Evolutionary conservation across 2,797 vertebrate species (phyloP), one percentile per base, ranked within the genome.

Genomic region (Typhlichthys subterraneus): DNA sequence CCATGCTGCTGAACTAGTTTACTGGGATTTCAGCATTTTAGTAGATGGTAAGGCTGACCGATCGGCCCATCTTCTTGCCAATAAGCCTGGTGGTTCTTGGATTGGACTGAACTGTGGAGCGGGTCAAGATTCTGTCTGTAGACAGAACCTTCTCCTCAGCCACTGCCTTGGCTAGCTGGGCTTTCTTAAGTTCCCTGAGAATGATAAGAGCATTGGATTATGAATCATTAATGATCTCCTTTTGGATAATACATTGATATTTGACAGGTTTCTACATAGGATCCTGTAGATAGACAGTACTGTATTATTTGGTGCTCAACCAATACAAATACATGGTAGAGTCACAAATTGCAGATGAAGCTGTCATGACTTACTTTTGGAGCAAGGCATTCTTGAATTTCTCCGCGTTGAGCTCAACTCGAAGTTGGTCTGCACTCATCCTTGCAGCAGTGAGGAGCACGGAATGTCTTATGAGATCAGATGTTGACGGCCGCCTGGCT

Each of bases 21-120:
- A n/a, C 5, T 55, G 14, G 52, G 0, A 11, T 17, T 10, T 49
- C 12, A 47, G 31, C 56, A 59, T 70, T 72, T 95, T 88, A 98
- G 89, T 98, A 99, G 86, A 99, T 98, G 57, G 96, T 98, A 65
- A 99, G 95, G 86, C 97, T 98, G 85, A 98, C 90, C 0, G 97
- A 98, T 12, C 97, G 95, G 76, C 95, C 98, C 94, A 97, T 98
- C 84, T 99, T 99, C 90, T 99, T 99, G 53, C 97, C 97, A 38
- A 97, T 94, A 79, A 99, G 94, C 14, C 97, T 93, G 46, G 94
- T 91, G 38, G 91, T 92, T 83, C 95, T 93, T 73, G 89, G 93
- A 77, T 93, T 92, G 2, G 89, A 76, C 72, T 97, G 97, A 2
- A 96, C 86, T 0, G 94, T 95, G 49, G 97, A 99, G 57, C 97